These are phyloP conservation scores for Ascaphus truei DNA, from an alignment of 2,113 vertebrate species.

Conservation along the genomic window DNA sequence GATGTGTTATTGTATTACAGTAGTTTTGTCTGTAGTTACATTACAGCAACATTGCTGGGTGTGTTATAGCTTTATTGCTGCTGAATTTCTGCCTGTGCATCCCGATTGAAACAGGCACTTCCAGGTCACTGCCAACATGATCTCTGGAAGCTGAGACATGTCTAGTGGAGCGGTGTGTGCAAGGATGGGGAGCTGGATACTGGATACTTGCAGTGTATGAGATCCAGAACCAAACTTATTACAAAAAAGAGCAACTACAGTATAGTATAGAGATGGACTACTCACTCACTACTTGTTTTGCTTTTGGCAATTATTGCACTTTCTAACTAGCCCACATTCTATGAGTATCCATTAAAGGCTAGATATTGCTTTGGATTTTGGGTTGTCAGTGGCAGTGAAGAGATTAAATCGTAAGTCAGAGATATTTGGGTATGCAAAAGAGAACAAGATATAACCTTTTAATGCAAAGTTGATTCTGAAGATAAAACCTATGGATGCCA, in stretches of 20 bases:
- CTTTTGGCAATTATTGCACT: conserved; percentile 26
- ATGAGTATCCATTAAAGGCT: not conserved
- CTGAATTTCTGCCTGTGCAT: conserved; percentile 14
- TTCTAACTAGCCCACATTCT: not conserved
- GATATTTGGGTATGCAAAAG: not conserved
- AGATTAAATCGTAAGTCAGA: not conserved
- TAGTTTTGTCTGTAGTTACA: too few species aligned
- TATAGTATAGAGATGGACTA: not conserved
- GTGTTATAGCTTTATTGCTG: too few species aligned
- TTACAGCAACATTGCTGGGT: too few species aligned
- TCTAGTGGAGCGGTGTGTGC: conserved; percentile 11
- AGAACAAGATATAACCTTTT: too few species aligned
- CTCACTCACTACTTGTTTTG: not conserved
- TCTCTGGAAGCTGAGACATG: conserved; percentile 19
- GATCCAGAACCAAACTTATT: not conserved
- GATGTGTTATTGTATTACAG: too few species aligned
- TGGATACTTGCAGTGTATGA: not conserved
- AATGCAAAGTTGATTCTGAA: too few species aligned
- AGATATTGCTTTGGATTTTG: not conserved
- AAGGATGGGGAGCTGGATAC: not conserved
- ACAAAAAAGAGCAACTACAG: not conserved
- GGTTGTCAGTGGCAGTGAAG: too few species aligned
- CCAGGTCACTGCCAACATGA: conserved; percentile 27
- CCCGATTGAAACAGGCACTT: conserved; percentile 22
- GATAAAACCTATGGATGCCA: too few species aligned